Evolutionary conservation across 1,140 invertebrate genomes (phyloP), one percentile per base, ranked within the genome.

Genomic region (Hypothenemus hampei): DNA sequence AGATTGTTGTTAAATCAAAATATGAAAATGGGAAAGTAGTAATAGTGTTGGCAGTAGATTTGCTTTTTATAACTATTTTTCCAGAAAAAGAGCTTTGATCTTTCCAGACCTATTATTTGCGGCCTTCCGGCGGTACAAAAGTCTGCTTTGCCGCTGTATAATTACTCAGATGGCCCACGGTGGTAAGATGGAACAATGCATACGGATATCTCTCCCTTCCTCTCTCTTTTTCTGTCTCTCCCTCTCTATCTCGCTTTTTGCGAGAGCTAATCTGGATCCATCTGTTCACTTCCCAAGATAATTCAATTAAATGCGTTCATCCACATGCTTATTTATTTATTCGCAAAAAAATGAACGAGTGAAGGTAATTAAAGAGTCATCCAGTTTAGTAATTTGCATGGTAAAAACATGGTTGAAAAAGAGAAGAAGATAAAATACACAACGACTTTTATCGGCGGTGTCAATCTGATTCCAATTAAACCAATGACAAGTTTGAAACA

Each of bases 381-480:
- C n/a, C n/a, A n/a, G n/a, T n/a, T n/a, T n/a, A n/a, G n/a, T n/a
- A n/a, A n/a, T n/a, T n/a, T n/a, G n/a, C n/a, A n/a, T n/a, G n/a
- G n/a, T n/a, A n/a, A n/a, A n/a, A 36, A 8, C 43, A 45, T 11
- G 8, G 29, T 13, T 11, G 21, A 46, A 48, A 48, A 48, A n/a
- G 45, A n/a, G 36, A 15, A 35, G 21, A 21, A 48, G 13, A 20
- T 13, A 48, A 48, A 35, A 18, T 35, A 48, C 29, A 36, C 16
- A 23, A 35, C 33, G 45, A 31, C 18, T 48, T 48, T 48, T 48
- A 48, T 48, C 45, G 45, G 21, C 31, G 19, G 35, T 48, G 45
- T 48, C 45, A 48, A 48, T 48, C 45, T 35, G 45, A 48, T 48
- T 48, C 18, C 23, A 48, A 48, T 48, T 48, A 48, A 48, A 48